Base-by-base conservation (phyloP, 2,888 invertebrate species). In the Eupithecia dodoneata region DNA sequence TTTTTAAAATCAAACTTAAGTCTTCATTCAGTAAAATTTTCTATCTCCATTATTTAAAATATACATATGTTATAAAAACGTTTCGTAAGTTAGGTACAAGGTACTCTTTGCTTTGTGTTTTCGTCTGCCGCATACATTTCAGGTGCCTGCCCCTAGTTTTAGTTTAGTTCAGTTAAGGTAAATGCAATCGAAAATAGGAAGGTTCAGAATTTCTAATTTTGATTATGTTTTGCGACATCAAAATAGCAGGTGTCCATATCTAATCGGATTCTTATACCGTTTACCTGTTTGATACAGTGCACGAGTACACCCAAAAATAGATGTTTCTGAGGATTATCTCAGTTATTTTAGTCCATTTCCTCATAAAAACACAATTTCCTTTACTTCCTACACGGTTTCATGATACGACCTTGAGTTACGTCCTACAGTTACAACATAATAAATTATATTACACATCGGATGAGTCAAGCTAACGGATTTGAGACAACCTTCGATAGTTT, bases 391-490 rank as follows among this genome's bases (percentile, higher is more conserved):
- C 71, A 55, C 45, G 30, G 47, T 45, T n/a, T 30, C 30, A 30
- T 5, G 42, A 13, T 15, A 42, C 66, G 66, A 6, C 66, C 66
- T 66, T 42, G 66, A 66, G 66, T 66, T 66, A 66, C 41, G 15
- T 66, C 6, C 12, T 66, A 18, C 30, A 15, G 47, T 70, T 70
- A 70, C 47, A 18, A 30, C 70, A 42, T 66, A 30, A 66, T 66
- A 66, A 42, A 69, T 30, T n/a, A 72, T 55, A 69, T 74, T 78
- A 69, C 75, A 70, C 70, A 74, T 76, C 9, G 65, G 70, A 72
- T 79, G 78, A 76, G 74, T 76, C 76, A 74, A 73, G 71, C 71
- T 76, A 74, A 76, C 74, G 76, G 76, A 69, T 63, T 75, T 41
- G 18, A 73, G 45, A 65, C 69, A 74, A 69, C 76, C 78, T 75